A percentile compares a stretch with the other conserved stretches of the same genome.
phyloP scores from a whole-genome alignment of 2,888 invertebrate genomes.

The Anticlea derivata region DNA sequence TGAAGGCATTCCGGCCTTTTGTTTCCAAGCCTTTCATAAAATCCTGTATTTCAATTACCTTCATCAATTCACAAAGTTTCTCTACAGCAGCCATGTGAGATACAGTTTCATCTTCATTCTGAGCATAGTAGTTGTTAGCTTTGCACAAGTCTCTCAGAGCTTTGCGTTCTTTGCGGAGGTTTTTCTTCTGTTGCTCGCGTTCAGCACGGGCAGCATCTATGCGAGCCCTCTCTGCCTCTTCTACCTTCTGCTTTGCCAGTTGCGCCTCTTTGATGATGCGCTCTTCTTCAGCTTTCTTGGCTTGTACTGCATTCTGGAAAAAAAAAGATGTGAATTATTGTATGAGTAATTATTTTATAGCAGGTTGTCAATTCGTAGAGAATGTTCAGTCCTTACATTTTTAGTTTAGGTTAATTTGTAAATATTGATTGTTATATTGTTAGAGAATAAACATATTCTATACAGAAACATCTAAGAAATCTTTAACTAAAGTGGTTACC shows the following conservation, averaged over 20 bases:
- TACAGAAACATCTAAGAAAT: too few relatives aligned
- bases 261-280: slow-evolving; percentile 88
- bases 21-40: slow-evolving; percentile 88
- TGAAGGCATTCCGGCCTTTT: slow-evolving; percentile 86
- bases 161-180: slow-evolving; percentile 94
- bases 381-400: too few relatives aligned
- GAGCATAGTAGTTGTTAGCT: slow-evolving; percentile 91
- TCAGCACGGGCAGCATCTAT: slow-evolving; percentile 93
- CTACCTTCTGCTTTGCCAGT: slow-evolving; percentile 89
- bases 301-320: slow-evolving; percentile 89
- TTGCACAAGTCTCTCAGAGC: slow-evolving; percentile 90
- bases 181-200: slow-evolving; percentile 92
- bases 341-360: too few relatives aligned
- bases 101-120: slow-evolving; percentile 88
- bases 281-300: slow-evolving; percentile 93
- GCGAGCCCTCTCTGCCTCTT: slow-evolving; percentile 91
- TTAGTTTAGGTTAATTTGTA: too few relatives aligned
- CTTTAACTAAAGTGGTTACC: too few relatives aligned
- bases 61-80: slow-evolving; percentile 93
- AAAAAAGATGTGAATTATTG: not conserved
- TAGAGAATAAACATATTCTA: too few relatives aligned
- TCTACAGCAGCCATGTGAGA: slow-evolving; percentile 96
- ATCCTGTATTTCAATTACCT: slow-evolving; percentile 88
- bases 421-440: too few relatives aligned
- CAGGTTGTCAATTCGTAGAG: too few relatives aligned